Base-by-base conservation (phyloP, 2,888 invertebrate genomes). In the Xylota segnis region DNA sequence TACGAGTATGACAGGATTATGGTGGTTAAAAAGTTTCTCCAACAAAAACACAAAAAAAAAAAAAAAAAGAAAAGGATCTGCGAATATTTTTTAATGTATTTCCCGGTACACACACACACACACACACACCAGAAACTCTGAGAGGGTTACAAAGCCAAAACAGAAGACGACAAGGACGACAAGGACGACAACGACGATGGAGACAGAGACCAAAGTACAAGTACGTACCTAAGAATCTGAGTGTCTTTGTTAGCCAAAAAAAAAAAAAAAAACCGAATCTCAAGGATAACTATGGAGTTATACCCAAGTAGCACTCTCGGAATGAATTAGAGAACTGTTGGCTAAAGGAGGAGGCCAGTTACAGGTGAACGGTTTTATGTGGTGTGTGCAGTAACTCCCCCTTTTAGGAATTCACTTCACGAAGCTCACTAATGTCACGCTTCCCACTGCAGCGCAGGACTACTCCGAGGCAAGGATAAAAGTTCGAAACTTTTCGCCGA, bases 1-100 rank as follows among this genome's bases (percentile, higher is more conserved):
- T 34, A 61, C 61, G 59, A 70, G 34, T 72, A 65, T 52, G 72
- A 72, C 72, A 58, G 65, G 72, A 79, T 79, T 79, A 72, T 72
- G 72, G 79, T 72, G 79, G 79, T 79, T 79, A 65, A 72, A 78
- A 72, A 79, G 63, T 72, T 79, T 72, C 12, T 3, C 43, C 23
- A 23, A 23, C 23, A 23, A 23, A 23, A 7, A 18, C 40, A 43
- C 10, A 45, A 59, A 76, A 14, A 7, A 18, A 50, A 43, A n/a
- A 45, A 59, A 76, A 14, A 23, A 58, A 37, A 34, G 43, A 40
- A n/a, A 40, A 54, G 43, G 23, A 37, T 34, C 34, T 63, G 3
- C 4, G 40, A 27, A 43, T 56, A 14, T 52, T 50, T 63, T 59
- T 54, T 16, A 54, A 58, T 59, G 50, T 59, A 61, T 72, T 72